Evolutionary conservation across 2,797 vertebrate species (phyloP), one percentile per base, ranked within the genome.

Genomic region (Esox lucius): DNA sequence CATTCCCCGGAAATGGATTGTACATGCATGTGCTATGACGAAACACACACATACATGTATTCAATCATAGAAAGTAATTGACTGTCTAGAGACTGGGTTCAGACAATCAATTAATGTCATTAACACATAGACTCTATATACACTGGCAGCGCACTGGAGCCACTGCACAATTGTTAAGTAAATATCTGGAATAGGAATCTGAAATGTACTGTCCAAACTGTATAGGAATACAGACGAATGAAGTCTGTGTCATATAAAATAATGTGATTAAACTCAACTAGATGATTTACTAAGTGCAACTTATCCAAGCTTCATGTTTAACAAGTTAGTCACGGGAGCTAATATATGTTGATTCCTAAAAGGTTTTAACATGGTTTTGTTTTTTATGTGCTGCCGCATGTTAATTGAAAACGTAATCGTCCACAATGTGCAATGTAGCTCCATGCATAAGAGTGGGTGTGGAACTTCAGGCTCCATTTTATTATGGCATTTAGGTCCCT

Each of bases 401-500:
- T 35, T 5, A 49, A 24, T 7, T 70, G 13, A 49, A 49, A 17
- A 31, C 1, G 49, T 46, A 12, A 46, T 46, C 0, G 28, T 13
- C 62, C 16, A 33, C 6, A 65, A 70, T 51, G 15, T 49, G 6
- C 8, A 4, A 31, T 28, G 7, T 3, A 5, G 1, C 15, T 33
- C 24, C 26, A 69, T 48, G n/a, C n/a, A 69, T 69, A 59, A 56
- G 35, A 39, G 35, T 39, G 69, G 42, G 4, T 53, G 28, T 26
- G 33, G n/a, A 35, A 35, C 17, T 17, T 35, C 28, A 33, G 17
- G 26, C 49, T 22, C 17, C 1, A 31, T 15, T 35, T 7, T 56
- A 5, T 2, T 86, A 83, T 72, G 86, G 12, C 42, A 3, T 46
- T 78, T 85, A 82, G 78, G 35, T 5, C 2, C 35, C 71, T 65